Evolutionary conservation across 2,113 vertebrate species (phyloP).

Genomic region (Scolopax mira): DNA sequence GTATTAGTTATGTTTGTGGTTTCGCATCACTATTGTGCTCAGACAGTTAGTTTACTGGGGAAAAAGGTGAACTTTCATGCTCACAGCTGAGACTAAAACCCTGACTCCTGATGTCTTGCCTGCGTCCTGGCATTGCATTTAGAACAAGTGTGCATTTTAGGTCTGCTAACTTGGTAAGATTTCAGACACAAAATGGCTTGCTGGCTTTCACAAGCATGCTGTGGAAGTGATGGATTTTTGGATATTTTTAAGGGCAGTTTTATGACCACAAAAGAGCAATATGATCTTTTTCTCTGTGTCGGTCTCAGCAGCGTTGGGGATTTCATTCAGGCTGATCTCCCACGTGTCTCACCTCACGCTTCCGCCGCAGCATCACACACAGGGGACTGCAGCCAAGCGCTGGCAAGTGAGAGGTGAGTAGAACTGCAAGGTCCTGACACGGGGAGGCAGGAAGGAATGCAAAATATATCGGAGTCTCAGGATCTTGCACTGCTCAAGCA

Average conservation of each 20-base stretch:
- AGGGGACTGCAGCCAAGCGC: rapidly evolving
- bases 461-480: background rate
- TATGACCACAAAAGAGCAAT: background rate
- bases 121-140: background rate
- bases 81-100: background rate
- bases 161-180: background rate
- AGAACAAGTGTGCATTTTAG: background rate
- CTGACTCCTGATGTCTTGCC: background rate
- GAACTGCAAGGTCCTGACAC: background rate
- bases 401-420: background rate
- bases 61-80: background rate
- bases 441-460: background rate
- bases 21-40: background rate
- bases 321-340: background rate
- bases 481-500: background rate
- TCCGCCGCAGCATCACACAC: background rate
- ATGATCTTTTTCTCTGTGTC: background rate
- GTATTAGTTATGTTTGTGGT: background rate
- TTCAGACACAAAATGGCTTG: background rate
- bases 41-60: background rate
- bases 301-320: background rate
- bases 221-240: background rate
- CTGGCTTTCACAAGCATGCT: background rate
- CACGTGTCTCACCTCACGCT: background rate
- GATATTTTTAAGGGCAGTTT: background rate